Percentiles rank a stretch among this genome's conserved stretches.
phyloP scores from a whole-genome alignment of 92 coral and sea anemone genomes.

The Blastomussa wellsi region DNA sequence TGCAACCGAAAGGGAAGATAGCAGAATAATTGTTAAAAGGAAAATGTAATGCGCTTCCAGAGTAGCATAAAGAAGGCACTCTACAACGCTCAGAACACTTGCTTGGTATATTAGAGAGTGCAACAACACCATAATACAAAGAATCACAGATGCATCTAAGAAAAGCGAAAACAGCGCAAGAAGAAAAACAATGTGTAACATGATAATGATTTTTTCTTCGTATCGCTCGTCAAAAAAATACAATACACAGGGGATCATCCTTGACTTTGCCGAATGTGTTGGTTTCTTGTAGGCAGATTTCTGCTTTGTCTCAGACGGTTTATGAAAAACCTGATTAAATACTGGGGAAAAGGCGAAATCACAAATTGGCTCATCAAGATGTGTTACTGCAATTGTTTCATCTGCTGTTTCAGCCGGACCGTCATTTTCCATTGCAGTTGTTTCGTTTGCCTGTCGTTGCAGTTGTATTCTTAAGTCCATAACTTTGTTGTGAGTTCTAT shows the following conservation, averaged over 20 bases:
- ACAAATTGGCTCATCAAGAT: conserved; percentile 27
- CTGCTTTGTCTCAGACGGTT: conserved; percentile 19
- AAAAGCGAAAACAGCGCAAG: no score
- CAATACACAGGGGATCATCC: no score
- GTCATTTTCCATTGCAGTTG: conserved; percentile 8
- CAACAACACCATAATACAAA: conserved; percentile 2
- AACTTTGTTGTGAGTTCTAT: conserved; percentile 12
- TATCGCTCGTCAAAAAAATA: no score
- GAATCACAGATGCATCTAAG: conserved; percentile 16
- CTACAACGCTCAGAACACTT: no score
- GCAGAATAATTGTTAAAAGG: conserved; percentile 23
- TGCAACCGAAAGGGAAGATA: conserved; percentile 31
- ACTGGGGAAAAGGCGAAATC: conserved; percentile 16
- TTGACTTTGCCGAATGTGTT: no score
- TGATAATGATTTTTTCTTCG: no score
- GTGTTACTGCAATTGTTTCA: conserved; percentile 17
- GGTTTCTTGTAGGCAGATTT: conserved; percentile 21
- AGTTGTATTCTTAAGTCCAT: conserved; percentile 7
- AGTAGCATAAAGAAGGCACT: no score
- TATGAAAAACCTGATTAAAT: conserved; percentile 17
- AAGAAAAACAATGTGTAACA: background rate
- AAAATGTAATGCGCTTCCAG: conserved; percentile 27
- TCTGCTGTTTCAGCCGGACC: conserved; percentile 16
- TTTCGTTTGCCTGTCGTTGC: conserved; percentile 18
- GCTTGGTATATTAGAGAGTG: conserved; percentile 31